These are phyloP conservation scores for Spilarctia lutea DNA, from an alignment of 2,888 invertebrate genomes.

Conservation along the genomic window DNA sequence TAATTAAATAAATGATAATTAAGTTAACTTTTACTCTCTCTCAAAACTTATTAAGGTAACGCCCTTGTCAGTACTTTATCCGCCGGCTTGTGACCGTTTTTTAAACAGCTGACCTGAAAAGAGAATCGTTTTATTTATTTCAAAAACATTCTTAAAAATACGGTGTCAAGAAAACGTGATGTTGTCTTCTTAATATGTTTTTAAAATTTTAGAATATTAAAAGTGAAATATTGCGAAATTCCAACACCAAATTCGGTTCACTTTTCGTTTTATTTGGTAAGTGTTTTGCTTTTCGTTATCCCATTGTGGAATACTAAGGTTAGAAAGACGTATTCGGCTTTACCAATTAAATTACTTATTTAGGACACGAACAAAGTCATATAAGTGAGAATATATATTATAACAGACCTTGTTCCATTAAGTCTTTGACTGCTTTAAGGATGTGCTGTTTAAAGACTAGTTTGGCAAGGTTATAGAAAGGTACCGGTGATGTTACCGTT, in stretches of 20 bases:
- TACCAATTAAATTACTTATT: background rate
- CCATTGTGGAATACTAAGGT: background rate
- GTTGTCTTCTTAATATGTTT: background rate
- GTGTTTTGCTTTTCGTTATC: background rate
- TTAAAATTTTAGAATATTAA: background rate
- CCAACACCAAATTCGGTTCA: background rate
- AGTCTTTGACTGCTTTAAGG: slow-evolving; percentile 6
- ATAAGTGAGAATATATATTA: background rate
- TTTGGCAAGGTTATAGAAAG: slow-evolving; percentile 12
- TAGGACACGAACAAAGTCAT: background rate
- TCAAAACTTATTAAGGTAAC: background rate
- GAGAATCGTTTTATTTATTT: background rate
- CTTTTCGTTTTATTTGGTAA: background rate
- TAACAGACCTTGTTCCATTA: background rate
- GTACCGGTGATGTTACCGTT: slow-evolving; percentile 9
- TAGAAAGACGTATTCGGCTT: background rate
- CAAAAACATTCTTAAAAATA: background rate
- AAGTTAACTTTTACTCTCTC: background rate
- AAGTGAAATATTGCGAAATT: background rate
- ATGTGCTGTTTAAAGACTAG: slow-evolving; percentile 6
- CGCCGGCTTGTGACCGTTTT: background rate
- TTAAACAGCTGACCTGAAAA: background rate
- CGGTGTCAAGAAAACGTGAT: background rate
- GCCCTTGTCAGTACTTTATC: background rate
- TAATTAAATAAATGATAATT: background rate